Base-by-base conservation (phyloP, 2,113 vertebrate species). In the Triplophysa tibetana region DNA sequence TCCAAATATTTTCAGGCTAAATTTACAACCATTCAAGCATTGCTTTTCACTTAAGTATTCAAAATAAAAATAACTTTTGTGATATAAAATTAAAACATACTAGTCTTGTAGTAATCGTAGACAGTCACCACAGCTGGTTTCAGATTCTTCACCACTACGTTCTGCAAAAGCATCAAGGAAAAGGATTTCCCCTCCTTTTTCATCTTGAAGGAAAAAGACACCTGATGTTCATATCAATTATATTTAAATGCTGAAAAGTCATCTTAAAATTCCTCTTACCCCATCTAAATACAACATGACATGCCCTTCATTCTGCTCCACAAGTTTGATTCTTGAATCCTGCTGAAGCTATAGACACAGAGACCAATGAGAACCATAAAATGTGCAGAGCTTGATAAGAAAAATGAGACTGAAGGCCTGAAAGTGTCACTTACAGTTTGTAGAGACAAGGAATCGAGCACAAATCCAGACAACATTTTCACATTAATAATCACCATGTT, bases 81-180 rank as follows among this genome's bases (percentile, higher is more conserved):
- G n/a, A n/a, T n/a, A n/a, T n/a, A n/a, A n/a, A 6, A 6, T 2
- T 6, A n/a, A 45, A 14, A 76, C 92, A 84, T 78, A 97, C 95
- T 93, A 78, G 91, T 93, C 75, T 94, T 89, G 87, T 96, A 96
- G 86, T 96, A 97, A 75, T 96, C 95, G 0, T 94, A 97, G 69
- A 96, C 85, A 86, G 88, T 95, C 77, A 96, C 85, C 77, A 85
- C 86, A 9, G 94, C 95, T 16, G 93, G 90, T 85, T 95, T 94
- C 87, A 95, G 87, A 61, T 94, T 94, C 66, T 90, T 89, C 38
- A 96, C 89, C 0, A 74, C 78, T 23, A 89, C 76, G 0, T 91
- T 88, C 88, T 93, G 89, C 77, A 84, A 87, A 2, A 96, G 81
- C 10, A 85, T 86, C 79, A 96, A 82, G 4, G 65, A 80, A 82